Evolutionary conservation across 2,797 vertebrate species (phyloP).

Genomic region (Clarias pachynema): DNA sequence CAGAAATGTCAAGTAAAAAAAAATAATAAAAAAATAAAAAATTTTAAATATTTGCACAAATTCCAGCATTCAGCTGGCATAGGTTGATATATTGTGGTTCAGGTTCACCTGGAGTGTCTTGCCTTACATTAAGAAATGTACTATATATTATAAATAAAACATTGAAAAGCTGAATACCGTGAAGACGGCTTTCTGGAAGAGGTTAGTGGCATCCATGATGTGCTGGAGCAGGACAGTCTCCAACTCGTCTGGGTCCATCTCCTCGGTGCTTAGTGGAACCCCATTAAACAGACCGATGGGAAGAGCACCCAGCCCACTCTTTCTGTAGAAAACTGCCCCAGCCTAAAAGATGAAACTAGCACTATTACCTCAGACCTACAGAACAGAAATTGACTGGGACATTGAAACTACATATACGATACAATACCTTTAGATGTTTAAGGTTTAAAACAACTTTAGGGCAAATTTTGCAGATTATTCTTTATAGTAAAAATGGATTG

Average conservation of each 20-base stretch:
- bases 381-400: background rate
- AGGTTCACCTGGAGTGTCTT: background rate
- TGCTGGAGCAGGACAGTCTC: conserved; percentile 85
- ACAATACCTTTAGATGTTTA: background rate
- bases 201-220: conserved; percentile 83
- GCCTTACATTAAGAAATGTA: background rate
- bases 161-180: conserved; percentile 73
- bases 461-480: background rate
- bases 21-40: too few species aligned
- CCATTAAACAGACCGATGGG: conserved; percentile 95
- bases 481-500: background rate
- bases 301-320: conserved; percentile 84
- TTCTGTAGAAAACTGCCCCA: conserved; percentile 85
- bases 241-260: conserved; percentile 86
- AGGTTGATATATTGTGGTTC: background rate
- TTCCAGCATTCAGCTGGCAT: background rate
- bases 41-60: background rate
- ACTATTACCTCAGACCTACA: background rate
- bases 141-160: background rate
- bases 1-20: background rate
- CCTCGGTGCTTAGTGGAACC: conserved; percentile 81
- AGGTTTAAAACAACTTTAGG: background rate
- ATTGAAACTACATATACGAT: background rate
- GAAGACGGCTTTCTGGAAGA: conserved; percentile 88
- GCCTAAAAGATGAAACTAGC: conserved; percentile 71